phyloP scores from a whole-genome alignment of 23 tunicate genomes.

The Halocynthia aurantium region DNA sequence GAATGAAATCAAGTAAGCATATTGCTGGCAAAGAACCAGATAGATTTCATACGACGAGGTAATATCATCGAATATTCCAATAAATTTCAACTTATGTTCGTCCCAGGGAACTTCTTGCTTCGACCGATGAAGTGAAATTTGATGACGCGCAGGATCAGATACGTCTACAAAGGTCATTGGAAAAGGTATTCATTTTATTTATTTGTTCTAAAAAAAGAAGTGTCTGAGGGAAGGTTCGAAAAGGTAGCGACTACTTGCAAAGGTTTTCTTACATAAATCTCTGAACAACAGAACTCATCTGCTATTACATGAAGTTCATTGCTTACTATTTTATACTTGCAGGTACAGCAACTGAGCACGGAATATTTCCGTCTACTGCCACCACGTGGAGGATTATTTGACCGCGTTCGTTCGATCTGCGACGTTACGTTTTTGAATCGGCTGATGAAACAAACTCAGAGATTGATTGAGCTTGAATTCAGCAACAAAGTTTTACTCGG shows the following conservation, averaged over 20 bases:
- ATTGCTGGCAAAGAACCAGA: too few relatives aligned
- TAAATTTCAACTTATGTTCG: neutral
- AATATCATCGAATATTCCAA: too few relatives aligned
- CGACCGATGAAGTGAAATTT: constrained; percentile 50
- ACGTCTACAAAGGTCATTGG: constrained; percentile 63
- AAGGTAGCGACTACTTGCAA: too few relatives aligned
- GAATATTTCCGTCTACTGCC: constrained; percentile 96
- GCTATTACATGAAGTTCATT: too few relatives aligned
- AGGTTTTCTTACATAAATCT: too few relatives aligned
- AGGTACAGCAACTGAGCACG: constrained; percentile 84
- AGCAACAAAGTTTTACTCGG: constrained; percentile 91
- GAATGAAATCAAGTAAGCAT: constrained; percentile 73
- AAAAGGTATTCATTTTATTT: constrained; percentile 50
- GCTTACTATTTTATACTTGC: neutral
- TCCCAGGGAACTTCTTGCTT: constrained; percentile 47
- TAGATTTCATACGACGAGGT: too few relatives aligned
- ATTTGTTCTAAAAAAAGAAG: too few relatives aligned
- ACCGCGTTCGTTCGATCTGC: constrained; percentile 80
- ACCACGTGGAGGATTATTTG: constrained; percentile 90
- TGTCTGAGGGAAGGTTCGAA: too few relatives aligned
- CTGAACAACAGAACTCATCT: neutral
- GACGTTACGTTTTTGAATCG: constrained; percentile 41
- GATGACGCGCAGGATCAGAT: constrained; percentile 88
- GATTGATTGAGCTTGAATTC: constrained; percentile 84
- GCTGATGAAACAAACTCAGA: constrained; percentile 66